These are phyloP conservation scores for Tragelaphus eurycerus DNA, from an alignment of 2,797 vertebrate species.

Conservation along the genomic window DNA sequence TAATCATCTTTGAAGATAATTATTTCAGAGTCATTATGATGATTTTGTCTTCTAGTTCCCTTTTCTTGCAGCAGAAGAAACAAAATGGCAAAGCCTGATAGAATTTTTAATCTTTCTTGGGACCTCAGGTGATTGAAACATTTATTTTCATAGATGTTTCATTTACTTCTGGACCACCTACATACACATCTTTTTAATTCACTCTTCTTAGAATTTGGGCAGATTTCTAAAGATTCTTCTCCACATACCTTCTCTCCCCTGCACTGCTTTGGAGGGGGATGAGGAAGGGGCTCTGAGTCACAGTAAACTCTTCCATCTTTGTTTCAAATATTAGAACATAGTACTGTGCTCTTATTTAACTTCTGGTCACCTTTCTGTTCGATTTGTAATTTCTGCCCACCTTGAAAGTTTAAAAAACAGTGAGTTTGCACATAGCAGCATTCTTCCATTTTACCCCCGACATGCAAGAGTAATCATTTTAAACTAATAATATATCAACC, in stretches of 20 bases:
- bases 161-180: neutral
- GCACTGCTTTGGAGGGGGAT: neutral
- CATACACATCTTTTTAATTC: neutral
- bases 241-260: neutral
- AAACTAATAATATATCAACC: neutral
- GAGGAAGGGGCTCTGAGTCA: too few relatives aligned
- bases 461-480: neutral
- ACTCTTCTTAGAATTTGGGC: neutral
- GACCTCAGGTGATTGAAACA: neutral
- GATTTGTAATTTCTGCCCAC: neutral
- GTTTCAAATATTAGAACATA: neutral
- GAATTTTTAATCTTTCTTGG: neutral
- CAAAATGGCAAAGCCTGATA: neutral
- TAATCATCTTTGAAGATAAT: neutral
- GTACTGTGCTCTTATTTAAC: neutral
- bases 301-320: neutral
- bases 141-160: constrained; percentile 13
- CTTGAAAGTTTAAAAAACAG: neutral
- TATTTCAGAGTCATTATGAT: neutral
- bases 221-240: neutral
- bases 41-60: neutral
- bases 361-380: neutral
- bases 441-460: neutral
- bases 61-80: neutral
- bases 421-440: neutral